These are phyloP conservation scores for Alethe castanea DNA, from an alignment of 2,113 vertebrate species.

Conservation along the genomic window DNA sequence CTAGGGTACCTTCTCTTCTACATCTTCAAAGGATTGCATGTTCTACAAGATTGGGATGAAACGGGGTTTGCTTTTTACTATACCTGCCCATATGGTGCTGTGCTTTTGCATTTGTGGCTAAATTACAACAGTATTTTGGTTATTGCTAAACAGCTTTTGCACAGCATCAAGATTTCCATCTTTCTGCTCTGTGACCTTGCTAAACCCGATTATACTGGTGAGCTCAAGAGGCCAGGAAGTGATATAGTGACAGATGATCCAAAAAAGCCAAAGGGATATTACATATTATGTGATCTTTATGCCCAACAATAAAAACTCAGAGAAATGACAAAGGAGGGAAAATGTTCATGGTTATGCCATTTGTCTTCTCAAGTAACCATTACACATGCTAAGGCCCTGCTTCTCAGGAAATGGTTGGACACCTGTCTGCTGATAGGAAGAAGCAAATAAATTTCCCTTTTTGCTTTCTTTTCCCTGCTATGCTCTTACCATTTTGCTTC, in stretches of 20 bases:
- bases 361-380: neutral
- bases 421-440: neutral
- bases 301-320: neutral
- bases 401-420: neutral
- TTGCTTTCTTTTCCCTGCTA: neutral
- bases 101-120: neutral
- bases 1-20: neutral
- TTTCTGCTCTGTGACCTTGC: neutral
- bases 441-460: neutral
- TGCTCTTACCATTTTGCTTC: accelerated
- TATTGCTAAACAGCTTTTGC: neutral
- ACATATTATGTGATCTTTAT: neutral
- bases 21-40: neutral
- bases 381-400: accelerated
- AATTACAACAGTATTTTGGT: neutral
- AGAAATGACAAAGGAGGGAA: neutral
- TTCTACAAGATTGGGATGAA: neutral
- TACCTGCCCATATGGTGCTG: neutral
- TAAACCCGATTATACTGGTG: neutral
- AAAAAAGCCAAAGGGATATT: neutral
- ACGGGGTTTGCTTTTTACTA: neutral
- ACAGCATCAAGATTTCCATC: neutral
- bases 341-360: neutral
- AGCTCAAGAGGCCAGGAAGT: neutral
- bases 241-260: neutral